These are phyloP conservation scores for Lasioglossum albipes DNA, from an alignment of 1,140 invertebrate genomes.

Conservation along the genomic window DNA sequence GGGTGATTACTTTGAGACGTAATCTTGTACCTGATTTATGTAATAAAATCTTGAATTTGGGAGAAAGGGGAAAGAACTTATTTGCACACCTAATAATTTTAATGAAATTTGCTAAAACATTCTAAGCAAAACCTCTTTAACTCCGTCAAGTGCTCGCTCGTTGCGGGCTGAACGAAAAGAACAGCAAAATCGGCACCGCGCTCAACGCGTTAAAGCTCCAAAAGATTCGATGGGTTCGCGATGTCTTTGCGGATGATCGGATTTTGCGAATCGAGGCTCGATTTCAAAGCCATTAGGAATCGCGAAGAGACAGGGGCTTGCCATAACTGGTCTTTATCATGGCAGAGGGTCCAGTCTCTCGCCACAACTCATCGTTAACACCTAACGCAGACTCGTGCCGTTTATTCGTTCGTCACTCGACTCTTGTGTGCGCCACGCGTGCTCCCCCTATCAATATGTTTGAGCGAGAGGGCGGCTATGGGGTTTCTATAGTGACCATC, in stretches of 20 bases:
- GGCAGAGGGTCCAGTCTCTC: slow-evolving; percentile 39
- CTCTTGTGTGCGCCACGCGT: background rate
- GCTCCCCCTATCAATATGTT: background rate
- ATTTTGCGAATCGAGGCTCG: slow-evolving; percentile 10
- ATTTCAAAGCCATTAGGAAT: slow-evolving; percentile 46
- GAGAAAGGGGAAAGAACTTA: too few relatives aligned
- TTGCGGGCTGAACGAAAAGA: too few relatives aligned
- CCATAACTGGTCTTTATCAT: slow-evolving; percentile 41
- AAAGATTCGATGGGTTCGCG: too few relatives aligned
- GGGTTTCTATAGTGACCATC: slow-evolving; percentile 25
- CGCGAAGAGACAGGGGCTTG: background rate
- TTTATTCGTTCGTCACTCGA: slow-evolving; percentile 39
- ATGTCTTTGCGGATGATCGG: background rate
- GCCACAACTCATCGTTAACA: slow-evolving; percentile 61
- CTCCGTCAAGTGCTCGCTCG: too few relatives aligned
- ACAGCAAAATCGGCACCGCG: too few relatives aligned
- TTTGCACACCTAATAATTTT: too few relatives aligned
- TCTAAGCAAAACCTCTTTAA: too few relatives aligned
- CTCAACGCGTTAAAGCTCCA: too few relatives aligned
- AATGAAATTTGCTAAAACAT: too few relatives aligned
- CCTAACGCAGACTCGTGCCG: slow-evolving; percentile 49
- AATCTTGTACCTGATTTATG: too few relatives aligned
- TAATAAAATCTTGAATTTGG: too few relatives aligned
- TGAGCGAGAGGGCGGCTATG: slow-evolving; percentile 4
- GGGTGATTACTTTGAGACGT: too few relatives aligned